These are phyloP conservation scores for Scortum barcoo DNA, from an alignment of 2,113 vertebrate genomes.

Conservation along the genomic window DNA sequence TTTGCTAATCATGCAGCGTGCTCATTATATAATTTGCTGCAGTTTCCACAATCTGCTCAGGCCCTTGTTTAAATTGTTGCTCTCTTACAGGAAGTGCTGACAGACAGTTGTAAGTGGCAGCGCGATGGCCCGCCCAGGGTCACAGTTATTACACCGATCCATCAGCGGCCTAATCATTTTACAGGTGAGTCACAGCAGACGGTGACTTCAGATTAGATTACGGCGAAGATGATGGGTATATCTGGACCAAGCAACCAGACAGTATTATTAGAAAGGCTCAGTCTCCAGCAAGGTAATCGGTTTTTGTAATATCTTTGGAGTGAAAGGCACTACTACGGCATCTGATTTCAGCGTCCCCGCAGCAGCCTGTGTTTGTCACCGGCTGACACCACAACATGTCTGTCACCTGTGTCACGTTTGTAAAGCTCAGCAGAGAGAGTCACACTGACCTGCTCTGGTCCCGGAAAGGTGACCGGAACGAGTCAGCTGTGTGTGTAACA, in stretches of 20 bases:
- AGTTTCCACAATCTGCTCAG: neutral
- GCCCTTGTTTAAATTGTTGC: constrained; percentile 7
- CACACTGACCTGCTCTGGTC: constrained; percentile 8
- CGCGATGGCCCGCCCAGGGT: constrained; percentile 16
- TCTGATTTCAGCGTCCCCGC: constrained; percentile 32
- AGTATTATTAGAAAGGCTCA: constrained; percentile 71
- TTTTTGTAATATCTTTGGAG: constrained; percentile 62
- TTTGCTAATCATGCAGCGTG: neutral
- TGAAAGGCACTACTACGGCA: constrained; percentile 48
- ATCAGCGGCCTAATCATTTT: constrained; percentile 63
- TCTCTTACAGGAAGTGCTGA: constrained; percentile 48
- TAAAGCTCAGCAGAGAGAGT: constrained; percentile 40
- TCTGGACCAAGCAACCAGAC: constrained; percentile 68
- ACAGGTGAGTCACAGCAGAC: constrained; percentile 71
- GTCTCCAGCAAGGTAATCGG: constrained; percentile 63
- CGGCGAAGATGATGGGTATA: constrained; percentile 63
- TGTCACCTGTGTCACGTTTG: constrained; percentile 18
- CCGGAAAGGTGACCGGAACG: constrained; percentile 7
- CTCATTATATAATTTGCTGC: neutral
- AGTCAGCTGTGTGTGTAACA: constrained; percentile 1
- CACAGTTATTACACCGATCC: constrained; percentile 60
- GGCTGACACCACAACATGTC: constrained; percentile 24
- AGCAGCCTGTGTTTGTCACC: constrained; percentile 23
- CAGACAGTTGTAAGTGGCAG: constrained; percentile 38
- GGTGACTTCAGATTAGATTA: constrained; percentile 69